phyloP scores from a whole-genome alignment of 2,888 invertebrate genomes.

The Meta bourneti region DNA sequence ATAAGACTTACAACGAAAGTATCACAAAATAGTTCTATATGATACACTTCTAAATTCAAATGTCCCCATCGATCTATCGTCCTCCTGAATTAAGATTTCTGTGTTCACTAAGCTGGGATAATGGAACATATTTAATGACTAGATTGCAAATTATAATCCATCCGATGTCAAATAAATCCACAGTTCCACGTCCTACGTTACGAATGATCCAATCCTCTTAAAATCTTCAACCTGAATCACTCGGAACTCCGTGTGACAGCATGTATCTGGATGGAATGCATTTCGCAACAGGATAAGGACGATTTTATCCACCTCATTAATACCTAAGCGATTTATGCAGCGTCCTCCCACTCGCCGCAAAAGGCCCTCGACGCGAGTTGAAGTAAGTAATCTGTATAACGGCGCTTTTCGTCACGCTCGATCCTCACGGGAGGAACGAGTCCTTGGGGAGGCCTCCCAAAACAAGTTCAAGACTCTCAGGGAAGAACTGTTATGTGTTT shows the following conservation, averaged over 20 bases:
- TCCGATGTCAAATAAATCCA: slow-evolving; percentile 22
- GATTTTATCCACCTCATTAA: slow-evolving; percentile 35
- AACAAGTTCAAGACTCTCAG: too few species aligned
- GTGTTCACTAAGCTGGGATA: background rate
- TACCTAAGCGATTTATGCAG: slow-evolving; percentile 13
- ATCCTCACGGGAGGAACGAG: background rate
- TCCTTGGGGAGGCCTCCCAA: background rate
- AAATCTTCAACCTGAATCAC: slow-evolving; percentile 39
- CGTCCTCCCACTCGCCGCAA: background rate
- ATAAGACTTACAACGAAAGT: too few species aligned
- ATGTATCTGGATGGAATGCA: slow-evolving; percentile 12
- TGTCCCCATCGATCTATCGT: too few species aligned
- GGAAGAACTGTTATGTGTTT: too few species aligned
- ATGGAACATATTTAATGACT: slow-evolving; percentile 5
- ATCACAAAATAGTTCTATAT: too few species aligned
- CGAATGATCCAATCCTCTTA: slow-evolving; percentile 36
- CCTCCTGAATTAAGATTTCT: background rate
- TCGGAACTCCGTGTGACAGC: background rate
- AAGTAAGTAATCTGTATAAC: background rate
- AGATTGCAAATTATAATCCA: background rate
- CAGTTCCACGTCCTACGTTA: background rate
- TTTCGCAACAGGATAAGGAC: slow-evolving; percentile 15
- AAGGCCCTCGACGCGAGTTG: slow-evolving; percentile 18
- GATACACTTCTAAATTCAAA: too few species aligned
- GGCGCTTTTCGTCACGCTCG: background rate